These are phyloP conservation scores for Thamnophis elegans DNA, from an alignment of 2,797 vertebrate species.

Conservation along the genomic window DNA sequence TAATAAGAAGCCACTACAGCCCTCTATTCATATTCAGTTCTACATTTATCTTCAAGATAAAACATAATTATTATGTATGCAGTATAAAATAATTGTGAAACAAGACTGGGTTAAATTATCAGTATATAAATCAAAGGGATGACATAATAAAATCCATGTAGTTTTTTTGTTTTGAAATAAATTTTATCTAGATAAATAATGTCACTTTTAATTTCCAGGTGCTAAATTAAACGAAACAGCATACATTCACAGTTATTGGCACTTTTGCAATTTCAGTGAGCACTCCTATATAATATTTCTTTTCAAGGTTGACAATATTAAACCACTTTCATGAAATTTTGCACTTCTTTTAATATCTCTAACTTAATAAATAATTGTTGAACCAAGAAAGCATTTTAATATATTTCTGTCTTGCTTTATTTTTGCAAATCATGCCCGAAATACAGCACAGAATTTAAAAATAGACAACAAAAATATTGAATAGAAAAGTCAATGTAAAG, in stretches of 20 bases:
- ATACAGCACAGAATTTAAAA: neutral
- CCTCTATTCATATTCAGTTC: neutral
- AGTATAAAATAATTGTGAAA: neutral
- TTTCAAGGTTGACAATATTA: neutral
- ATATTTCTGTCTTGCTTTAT: neutral
- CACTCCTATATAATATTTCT: neutral
- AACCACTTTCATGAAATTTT: neutral
- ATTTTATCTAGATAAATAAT: neutral
- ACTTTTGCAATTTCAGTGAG: neutral
- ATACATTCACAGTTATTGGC: neutral
- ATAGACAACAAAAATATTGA: neutral
- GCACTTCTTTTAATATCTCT: neutral
- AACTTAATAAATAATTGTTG: neutral
- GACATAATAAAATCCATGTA: neutral
- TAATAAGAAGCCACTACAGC: neutral
- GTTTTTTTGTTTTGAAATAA: neutral
- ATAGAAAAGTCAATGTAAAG: neutral
- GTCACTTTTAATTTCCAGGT: neutral
- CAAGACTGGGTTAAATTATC: neutral
- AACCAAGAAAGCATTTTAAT: neutral
- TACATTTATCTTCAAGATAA: neutral
- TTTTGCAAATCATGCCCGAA: neutral
- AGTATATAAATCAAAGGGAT: neutral
- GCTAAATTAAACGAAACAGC: neutral
- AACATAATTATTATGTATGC: neutral